Evolutionary conservation across 2,888 invertebrate genomes (phyloP).

Genomic region (Nasonovia ribisnigri): DNA sequence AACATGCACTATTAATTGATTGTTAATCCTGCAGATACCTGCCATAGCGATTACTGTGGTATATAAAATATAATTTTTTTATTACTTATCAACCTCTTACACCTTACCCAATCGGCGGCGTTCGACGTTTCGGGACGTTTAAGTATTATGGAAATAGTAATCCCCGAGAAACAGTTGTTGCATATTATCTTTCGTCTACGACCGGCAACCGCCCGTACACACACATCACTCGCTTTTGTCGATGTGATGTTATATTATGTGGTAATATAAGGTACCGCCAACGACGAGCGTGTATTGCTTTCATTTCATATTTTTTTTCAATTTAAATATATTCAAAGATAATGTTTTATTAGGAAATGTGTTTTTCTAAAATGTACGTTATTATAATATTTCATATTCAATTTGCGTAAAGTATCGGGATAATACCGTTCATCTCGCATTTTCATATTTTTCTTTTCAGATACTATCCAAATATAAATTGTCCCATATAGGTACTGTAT

Average conservation of each 20-base stretch:
- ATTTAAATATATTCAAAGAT: neutral
- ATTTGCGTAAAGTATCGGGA: neutral
- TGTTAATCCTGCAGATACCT: neutral
- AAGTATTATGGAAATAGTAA: conserved; percentile 50
- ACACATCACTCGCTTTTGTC: neutral
- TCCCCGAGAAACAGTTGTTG: conserved; percentile 6
- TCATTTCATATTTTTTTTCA: neutral
- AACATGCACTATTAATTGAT: no score
- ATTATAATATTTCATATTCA: conserved; percentile 24
- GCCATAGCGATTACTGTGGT: neutral
- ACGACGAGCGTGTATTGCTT: neutral
- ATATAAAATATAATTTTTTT: neutral
- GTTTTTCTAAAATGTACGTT: neutral
- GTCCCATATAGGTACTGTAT: neutral
- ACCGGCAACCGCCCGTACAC: no score
- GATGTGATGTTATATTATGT: neutral
- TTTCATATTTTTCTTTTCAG: neutral
- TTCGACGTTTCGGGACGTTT: neutral
- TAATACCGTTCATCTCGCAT: neutral
- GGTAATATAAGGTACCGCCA: neutral
- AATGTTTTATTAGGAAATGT: neutral
- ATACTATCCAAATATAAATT: neutral
- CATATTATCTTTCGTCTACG: conserved; percentile 16
- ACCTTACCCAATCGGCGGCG: neutral
- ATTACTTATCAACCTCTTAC: neutral